Conservation (phyloP, 2,113 vertebrate genomes). For the Cyanoderma ruficeps region DNA sequence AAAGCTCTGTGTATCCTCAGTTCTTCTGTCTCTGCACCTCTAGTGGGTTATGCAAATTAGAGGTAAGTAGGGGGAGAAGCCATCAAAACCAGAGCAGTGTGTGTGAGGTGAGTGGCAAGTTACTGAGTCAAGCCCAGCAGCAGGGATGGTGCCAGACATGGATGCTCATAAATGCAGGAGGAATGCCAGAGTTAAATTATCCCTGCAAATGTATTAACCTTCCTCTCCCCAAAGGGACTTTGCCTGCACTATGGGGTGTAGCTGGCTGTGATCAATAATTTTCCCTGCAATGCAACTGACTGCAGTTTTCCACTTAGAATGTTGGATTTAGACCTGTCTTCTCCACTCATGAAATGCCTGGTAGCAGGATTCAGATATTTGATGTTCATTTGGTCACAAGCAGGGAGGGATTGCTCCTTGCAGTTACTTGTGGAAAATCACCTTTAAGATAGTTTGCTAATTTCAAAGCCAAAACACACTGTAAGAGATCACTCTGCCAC, state of each 20-base stretch:
- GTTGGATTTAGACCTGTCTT: background rate
- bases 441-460: constrained; percentile 1
- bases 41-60: background rate
- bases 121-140: background rate
- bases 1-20: background rate
- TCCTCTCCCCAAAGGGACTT: background rate
- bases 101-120: background rate
- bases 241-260: background rate
- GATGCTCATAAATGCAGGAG: background rate
- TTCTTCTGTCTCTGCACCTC: background rate
- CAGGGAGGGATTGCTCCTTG: constrained; percentile 26
- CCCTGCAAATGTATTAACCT: background rate
- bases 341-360: background rate
- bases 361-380: background rate
- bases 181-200: background rate
- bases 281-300: background rate
- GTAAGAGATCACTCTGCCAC: background rate
- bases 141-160: background rate
- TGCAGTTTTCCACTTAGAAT: background rate
- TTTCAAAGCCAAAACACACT: constrained; percentile 4
- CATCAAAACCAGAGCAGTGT: background rate
- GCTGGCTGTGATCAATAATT: background rate
- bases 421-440: background rate
- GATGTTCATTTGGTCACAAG: background rate
- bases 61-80: background rate